Base-by-base conservation (phyloP, 2,888 invertebrate species). In the Heteromyza rotundicornis region DNA sequence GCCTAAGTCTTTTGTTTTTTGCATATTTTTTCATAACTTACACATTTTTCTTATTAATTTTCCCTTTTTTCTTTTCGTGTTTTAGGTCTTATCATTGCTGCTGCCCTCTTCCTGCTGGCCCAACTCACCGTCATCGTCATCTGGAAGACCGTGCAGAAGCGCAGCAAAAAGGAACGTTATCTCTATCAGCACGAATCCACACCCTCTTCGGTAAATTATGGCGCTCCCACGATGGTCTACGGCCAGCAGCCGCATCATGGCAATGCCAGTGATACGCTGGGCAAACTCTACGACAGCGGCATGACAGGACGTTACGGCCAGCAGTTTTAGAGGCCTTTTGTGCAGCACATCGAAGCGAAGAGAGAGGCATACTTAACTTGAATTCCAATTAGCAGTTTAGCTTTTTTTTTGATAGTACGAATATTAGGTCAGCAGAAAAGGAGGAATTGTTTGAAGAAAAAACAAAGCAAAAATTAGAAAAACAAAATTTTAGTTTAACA, bases 271-370 rank as follows among this genome's bases (percentile, higher is more conserved):
- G 91, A 90, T 81, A 90, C 90, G 78, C 88, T 94, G 76, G 92
- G 93, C 86, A 95, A 94, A 86, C 87, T 94, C 74, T 95, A 94
- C 86, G 94, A 93, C 84, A 89, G 90, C 82, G 92, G 92, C 80
- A 93, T 92, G 85, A 89, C 90, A 71, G 92, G 82, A 65, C 89
- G 83, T 70, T 83, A 83, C 68, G 81, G 82, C 35, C 81, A 81
- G 55, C 82, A 83, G 70, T 83, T 75, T 73, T 79, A 77, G 69
- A 53, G 40, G n/a, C n/a, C n/a, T n/a, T n/a, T n/a, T n/a, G n/a
- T n/a, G n/a, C n/a, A 5, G 47, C 2, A 20, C 16, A 40, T 10
- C 40, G 27, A 27, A 40, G 12, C 40, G 40, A n/a, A 7, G 7
- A 10, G 27, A 40, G n/a, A 10, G 12, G 40, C 5, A 40, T 40